A percentile compares a stretch with the other conserved stretches of the same genome.
Conservation (phyloP, 2,888 invertebrate species). For the Cantharis nigra region DNA sequence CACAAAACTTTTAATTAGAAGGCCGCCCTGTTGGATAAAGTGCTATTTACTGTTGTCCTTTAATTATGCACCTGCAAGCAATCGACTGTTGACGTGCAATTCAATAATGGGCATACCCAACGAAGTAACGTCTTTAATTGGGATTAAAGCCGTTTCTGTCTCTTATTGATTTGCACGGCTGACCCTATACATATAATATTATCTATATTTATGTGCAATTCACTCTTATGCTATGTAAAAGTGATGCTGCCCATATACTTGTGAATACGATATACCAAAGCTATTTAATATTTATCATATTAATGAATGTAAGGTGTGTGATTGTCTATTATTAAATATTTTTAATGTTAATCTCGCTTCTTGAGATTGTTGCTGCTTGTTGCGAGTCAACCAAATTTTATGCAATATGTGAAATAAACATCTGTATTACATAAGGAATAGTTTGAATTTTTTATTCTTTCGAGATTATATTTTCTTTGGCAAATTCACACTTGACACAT, state of each 20-base stretch:
- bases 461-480: conserved; percentile 20
- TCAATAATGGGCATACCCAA: conserved; percentile 37
- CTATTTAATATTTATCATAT: conserved; percentile 33
- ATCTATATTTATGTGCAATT: conserved; percentile 35
- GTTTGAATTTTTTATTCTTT: conserved; percentile 42
- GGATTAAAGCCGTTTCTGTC: conserved; percentile 35
- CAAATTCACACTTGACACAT: conserved; percentile 36
- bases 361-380: conserved; percentile 54
- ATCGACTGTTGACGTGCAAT: conserved; percentile 49
- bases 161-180: conserved; percentile 40
- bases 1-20: background rate
- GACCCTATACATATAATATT: conserved; percentile 18
- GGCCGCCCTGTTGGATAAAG: conserved; percentile 17
- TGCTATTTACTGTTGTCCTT: conserved; percentile 34
- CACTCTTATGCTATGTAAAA: conserved; percentile 33
- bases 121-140: conserved; percentile 38
- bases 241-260: conserved; percentile 28
- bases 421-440: conserved; percentile 48
- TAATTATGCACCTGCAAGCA: conserved; percentile 48
- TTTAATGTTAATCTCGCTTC: conserved; percentile 51
- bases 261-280: conserved; percentile 40
- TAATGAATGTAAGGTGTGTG: conserved; percentile 33
- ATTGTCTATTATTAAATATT: conserved; percentile 47
- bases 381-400: conserved; percentile 47
- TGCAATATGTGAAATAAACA: conserved; percentile 54